A percentile compares a stretch with the other conserved stretches of the same genome.
These are phyloP conservation scores for Meganola albula DNA, from an alignment of 2,888 invertebrate genomes.

Conservation along the genomic window DNA sequence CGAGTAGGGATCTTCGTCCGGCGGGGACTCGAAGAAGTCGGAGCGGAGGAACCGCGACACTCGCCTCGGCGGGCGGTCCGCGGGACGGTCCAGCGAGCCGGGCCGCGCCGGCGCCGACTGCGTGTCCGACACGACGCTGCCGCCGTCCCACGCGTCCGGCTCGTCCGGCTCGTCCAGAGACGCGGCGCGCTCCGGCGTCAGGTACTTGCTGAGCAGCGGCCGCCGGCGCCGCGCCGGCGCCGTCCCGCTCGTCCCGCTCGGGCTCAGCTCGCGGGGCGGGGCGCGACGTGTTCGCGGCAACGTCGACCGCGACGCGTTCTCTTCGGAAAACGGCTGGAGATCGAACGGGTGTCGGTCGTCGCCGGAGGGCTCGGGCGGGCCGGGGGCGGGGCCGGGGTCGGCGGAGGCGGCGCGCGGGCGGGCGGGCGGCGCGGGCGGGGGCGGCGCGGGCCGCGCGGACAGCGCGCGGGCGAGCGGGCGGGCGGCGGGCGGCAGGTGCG, in stretches of 20 bases:
- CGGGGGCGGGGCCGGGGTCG: conserved; percentile 17
- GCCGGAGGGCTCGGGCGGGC: conserved; percentile 19
- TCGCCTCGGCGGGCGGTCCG: conserved; percentile 69
- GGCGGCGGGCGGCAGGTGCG: conserved; percentile 83
- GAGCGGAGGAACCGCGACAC: conserved; percentile 84
- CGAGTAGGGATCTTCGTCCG: conserved; percentile 81
- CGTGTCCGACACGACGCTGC: conserved; percentile 51
- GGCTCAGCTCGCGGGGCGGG: conserved; percentile 7
- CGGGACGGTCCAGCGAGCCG: conserved; percentile 51
- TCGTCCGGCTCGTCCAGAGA: conserved; percentile 55
- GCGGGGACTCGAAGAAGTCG: conserved; percentile 85
- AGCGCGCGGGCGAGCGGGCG: conserved; percentile 82
- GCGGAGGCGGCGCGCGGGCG: conserved; percentile 50
- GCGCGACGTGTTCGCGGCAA: conserved; percentile 40
- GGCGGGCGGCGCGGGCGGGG: conserved; percentile 25
- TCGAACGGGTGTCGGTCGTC: conserved; percentile 8
- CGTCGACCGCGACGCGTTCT: conserved; percentile 39
- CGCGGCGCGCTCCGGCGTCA: conserved; percentile 60
- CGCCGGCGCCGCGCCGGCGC: conserved; percentile 59
- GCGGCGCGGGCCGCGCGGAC: conserved; percentile 67
- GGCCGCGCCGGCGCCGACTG: conserved; percentile 57
- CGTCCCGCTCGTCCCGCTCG: too few species aligned
- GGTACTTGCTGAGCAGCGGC: conserved; percentile 76
- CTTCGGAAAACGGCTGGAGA: conserved; percentile 6
- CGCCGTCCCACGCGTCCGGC: conserved; percentile 45